A percentile compares a stretch with the other conserved stretches of the same genome.
Evolutionary conservation across 2,113 vertebrate species (phyloP).

Genomic region (Cheilinus undulatus): DNA sequence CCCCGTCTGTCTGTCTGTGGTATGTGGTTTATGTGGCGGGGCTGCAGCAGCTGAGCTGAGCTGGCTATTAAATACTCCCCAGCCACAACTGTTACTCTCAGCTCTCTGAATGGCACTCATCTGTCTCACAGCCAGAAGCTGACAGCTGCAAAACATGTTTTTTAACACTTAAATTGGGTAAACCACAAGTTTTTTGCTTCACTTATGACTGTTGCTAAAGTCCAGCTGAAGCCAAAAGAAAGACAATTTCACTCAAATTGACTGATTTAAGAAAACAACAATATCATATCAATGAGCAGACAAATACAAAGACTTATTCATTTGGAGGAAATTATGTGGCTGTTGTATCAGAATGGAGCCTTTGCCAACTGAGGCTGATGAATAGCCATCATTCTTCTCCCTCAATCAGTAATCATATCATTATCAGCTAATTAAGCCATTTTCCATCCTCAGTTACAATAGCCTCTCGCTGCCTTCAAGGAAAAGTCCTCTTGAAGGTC

Average conservation of each 20-base stretch:
- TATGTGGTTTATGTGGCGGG: constrained; percentile 63
- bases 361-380: constrained; percentile 17
- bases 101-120: constrained; percentile 1
- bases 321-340: neutral
- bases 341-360: neutral
- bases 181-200: constrained; percentile 2
- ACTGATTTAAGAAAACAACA: constrained; percentile 4
- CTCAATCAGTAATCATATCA: constrained; percentile 45
- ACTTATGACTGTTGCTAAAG: neutral
- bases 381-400: constrained; percentile 27
- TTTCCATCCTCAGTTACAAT: constrained; percentile 53
- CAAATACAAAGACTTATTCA: constrained; percentile 12
- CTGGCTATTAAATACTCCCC: constrained; percentile 51
- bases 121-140: neutral
- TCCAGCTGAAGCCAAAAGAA: neutral
- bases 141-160: neutral
- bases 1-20: constrained; percentile 65
- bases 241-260: neutral
- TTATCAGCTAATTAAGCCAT: constrained; percentile 64
- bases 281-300: constrained; percentile 17
- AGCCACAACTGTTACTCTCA: constrained; percentile 56
- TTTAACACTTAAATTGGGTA: constrained; percentile 4
- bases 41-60: constrained; percentile 63
- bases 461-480: constrained; percentile 53
- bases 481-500: constrained; percentile 70